Percentiles rank a stretch among this genome's conserved stretches.
These are phyloP conservation scores for Pseudotriccus pelzelni DNA, from an alignment of 2,797 vertebrate genomes.

Conservation along the genomic window DNA sequence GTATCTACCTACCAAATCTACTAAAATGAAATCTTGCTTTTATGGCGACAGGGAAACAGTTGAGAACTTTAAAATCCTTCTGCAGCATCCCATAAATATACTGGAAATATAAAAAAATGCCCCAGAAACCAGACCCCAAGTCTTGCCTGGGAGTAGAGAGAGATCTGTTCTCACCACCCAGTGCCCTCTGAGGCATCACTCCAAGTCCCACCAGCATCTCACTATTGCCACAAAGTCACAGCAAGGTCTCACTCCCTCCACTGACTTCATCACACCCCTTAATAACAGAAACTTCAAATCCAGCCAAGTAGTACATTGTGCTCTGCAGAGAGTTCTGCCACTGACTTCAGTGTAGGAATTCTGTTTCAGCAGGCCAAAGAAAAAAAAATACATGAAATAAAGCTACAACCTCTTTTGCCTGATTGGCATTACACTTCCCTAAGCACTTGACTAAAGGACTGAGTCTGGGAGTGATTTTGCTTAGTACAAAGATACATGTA, in stretches of 20 bases:
- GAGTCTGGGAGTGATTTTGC: neutral
- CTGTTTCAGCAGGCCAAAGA: neutral
- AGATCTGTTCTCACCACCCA: neutral
- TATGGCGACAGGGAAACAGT: neutral
- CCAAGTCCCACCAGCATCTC: neutral
- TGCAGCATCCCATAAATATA: neutral
- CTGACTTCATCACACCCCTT: fast-evolving
- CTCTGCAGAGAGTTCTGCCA: neutral
- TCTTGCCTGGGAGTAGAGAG: neutral
- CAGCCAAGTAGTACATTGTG: neutral
- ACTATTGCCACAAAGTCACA: neutral
- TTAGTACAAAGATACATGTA: neutral
- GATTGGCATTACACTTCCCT: neutral
- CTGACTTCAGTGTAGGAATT: neutral
- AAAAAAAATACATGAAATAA: neutral
- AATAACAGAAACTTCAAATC: neutral
- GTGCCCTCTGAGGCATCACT: neutral
- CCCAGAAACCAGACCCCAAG: neutral
- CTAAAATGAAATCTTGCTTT: neutral
- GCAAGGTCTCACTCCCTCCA: neutral
- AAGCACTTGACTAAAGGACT: neutral
- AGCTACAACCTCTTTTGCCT: neutral
- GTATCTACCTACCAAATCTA: neutral
- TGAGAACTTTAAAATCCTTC: neutral
- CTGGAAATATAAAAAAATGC: fast-evolving